Evolutionary conservation across 2,888 invertebrate species (phyloP).

Genomic region (Drosophila mulleri): DNA sequence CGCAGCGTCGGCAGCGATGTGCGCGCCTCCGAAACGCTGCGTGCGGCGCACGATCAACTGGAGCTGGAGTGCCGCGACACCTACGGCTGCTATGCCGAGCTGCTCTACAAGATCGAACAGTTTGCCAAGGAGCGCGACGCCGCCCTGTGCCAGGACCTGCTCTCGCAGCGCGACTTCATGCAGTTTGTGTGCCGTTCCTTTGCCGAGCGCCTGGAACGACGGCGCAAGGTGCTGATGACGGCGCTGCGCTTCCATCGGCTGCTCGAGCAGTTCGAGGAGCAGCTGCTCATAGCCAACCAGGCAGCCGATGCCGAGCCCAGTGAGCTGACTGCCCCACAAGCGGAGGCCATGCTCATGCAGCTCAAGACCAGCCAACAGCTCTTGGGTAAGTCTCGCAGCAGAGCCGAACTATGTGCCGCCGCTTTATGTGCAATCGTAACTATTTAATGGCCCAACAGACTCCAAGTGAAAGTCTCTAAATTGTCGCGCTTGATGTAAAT

Average conservation of each 20-base stretch:
- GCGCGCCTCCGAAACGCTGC: slow-evolving; percentile 89
- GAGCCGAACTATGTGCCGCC: neutral
- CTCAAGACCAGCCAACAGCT: slow-evolving; percentile 87
- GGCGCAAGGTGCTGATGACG: slow-evolving; percentile 90
- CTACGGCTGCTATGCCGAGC: slow-evolving; percentile 91
- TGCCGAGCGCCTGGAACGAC: slow-evolving; percentile 89
- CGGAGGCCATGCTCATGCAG: slow-evolving; percentile 86
- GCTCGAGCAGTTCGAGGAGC: slow-evolving; percentile 89
- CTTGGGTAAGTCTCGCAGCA: slow-evolving; percentile 86
- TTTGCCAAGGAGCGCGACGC: slow-evolving; percentile 85
- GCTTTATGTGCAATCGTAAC: slow-evolving; percentile 27
- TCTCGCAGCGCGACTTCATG: slow-evolving; percentile 92
- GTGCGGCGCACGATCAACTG: slow-evolving; percentile 90
- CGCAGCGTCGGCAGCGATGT: slow-evolving; percentile 90
- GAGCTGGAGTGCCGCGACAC: slow-evolving; percentile 92
- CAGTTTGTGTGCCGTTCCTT: slow-evolving; percentile 92
- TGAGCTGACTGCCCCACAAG: slow-evolving; percentile 83
- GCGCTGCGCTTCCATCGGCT: slow-evolving; percentile 91
- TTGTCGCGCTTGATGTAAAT: slow-evolving; percentile 15
- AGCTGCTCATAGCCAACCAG: slow-evolving; percentile 87
- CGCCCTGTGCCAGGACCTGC: slow-evolving; percentile 87
- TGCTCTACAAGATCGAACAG: slow-evolving; percentile 89
- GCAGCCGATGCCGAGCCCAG: slow-evolving; percentile 60
- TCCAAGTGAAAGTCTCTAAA: slow-evolving; percentile 44
- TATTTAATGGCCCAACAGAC: slow-evolving; percentile 25